Evolutionary conservation across 2,113 vertebrate genomes (phyloP), one percentile per base, ranked within the genome.

Genomic region (Ceratotherium simum): DNA sequence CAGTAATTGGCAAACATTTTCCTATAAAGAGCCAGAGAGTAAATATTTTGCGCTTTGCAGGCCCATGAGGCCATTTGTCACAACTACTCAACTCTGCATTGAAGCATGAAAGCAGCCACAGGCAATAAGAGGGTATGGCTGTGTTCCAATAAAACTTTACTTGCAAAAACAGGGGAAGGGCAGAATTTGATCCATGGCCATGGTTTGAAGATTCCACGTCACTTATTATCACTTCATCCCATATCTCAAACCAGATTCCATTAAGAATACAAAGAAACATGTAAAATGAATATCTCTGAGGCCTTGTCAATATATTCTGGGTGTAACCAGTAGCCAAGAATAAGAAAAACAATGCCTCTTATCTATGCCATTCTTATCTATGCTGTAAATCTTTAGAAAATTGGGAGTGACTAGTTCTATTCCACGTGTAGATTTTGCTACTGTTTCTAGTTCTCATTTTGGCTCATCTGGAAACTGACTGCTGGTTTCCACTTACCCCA

Each of bases 301-400:
- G 23, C 4, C 31, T 18, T 69, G 6, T 2, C 48, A 75, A 87
- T 54, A 5, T 75, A 73, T 60, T 42, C 31, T 79, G 25, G 78
- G 5, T 42, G 75, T 67, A 90, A 9, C 31, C 39, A 69, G 31
- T 64, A 83, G 73, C 56, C 58, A 96, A 96, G 12, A 81, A 92
- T 48, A 54, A 42, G 67, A 11, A 70, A 92, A 92, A 56, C 7
- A 56, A 69, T 25, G 33, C 9, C 87, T 48, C 54, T 80, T 27
- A 60, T 27, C 12, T 86, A 81, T 8, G 51, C 18, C 14, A 0
- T 39, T 96, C 76, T 60, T 76, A 70, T 62, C 51, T 64, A 87
- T 51, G 33, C 16, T 8, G 8, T 48, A 79, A 92, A 46, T 91
- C 62, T 95, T 93, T 46, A 85, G 67, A 75, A 96, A 90, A 85